These are phyloP conservation scores for Luperina testacea DNA, from an alignment of 2,888 invertebrate species.

Conservation along the genomic window DNA sequence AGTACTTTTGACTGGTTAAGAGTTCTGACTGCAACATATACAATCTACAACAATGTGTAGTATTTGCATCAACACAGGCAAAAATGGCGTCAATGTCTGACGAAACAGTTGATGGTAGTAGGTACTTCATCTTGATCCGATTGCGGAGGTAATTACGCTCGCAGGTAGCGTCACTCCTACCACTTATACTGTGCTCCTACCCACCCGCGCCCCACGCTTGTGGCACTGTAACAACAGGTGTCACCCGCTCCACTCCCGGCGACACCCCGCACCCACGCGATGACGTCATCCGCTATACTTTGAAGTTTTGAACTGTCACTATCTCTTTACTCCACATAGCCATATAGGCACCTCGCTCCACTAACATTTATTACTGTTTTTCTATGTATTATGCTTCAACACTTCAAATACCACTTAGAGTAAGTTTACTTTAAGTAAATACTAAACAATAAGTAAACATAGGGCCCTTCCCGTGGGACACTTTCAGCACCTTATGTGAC, in stretches of 20 bases:
- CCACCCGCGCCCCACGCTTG: constrained; percentile 4
- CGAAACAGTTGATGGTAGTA: too few relatives aligned
- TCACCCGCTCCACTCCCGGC: constrained; percentile 1
- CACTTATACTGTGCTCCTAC: too few relatives aligned
- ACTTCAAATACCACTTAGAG: neutral
- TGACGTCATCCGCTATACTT: constrained; percentile 50
- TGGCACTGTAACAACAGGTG: constrained; percentile 47
- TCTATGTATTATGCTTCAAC: neutral
- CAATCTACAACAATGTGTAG: too few relatives aligned
- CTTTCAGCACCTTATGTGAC: too few relatives aligned
- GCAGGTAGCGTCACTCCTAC: neutral
- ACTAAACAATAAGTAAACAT: too few relatives aligned
- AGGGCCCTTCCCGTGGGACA: too few relatives aligned
- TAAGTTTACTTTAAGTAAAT: neutral
- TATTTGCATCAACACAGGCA: too few relatives aligned
- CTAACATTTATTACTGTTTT: neutral
- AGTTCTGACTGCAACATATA: too few relatives aligned
- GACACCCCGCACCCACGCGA: constrained; percentile 19
- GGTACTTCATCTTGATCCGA: constrained; percentile 4
- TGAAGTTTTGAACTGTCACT: neutral
- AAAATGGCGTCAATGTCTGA: too few relatives aligned
- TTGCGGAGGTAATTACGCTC: constrained; percentile 15
- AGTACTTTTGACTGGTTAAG: too few relatives aligned
- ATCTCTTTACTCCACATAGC: neutral
- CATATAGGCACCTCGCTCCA: constrained; percentile 13